phyloP scores from a whole-genome alignment of 1,140 invertebrate genomes.

The Drosophila tropicalis region DNA sequence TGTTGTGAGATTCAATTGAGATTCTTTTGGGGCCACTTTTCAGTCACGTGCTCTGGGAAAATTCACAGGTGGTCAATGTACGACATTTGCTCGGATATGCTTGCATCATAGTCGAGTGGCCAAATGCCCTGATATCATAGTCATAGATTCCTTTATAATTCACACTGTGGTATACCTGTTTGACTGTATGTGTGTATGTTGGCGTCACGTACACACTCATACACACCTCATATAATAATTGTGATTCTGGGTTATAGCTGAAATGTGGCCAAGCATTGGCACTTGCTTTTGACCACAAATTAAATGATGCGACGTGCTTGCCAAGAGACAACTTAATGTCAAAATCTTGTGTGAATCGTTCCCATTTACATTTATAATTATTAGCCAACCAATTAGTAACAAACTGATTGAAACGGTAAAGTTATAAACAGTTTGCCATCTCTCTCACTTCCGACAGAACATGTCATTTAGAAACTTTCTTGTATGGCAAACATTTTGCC shows the following conservation, averaged over 20 bases:
- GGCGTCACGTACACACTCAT: slow-evolving; percentile 7
- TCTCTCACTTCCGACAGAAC: background rate
- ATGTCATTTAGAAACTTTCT: slow-evolving; percentile 7
- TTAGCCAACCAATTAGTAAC: background rate
- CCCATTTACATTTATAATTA: slow-evolving; percentile 8
- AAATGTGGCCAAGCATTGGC: slow-evolving; percentile 8
- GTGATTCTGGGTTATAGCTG: slow-evolving; percentile 35
- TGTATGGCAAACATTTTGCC: background rate
- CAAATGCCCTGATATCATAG: background rate
- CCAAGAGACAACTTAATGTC: background rate
- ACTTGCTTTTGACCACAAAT: slow-evolving; percentile 17
- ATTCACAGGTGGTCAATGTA: slow-evolving; percentile 3
- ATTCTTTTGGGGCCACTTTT: background rate
- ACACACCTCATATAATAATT: slow-evolving; percentile 13
- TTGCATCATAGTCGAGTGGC: background rate
- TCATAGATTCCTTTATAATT: slow-evolving; percentile 2
- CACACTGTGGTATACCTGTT: background rate
- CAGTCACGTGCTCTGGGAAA: background rate
- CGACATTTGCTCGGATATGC: background rate
- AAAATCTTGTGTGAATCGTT: background rate
- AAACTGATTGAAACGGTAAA: slow-evolving; percentile 3
- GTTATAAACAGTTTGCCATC: background rate
- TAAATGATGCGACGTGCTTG: slow-evolving; percentile 43
- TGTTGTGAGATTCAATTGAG: background rate
- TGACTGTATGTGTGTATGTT: background rate